Evolutionary conservation across 2,888 invertebrate genomes (phyloP).

Genomic region (Idaea dimidiata): DNA sequence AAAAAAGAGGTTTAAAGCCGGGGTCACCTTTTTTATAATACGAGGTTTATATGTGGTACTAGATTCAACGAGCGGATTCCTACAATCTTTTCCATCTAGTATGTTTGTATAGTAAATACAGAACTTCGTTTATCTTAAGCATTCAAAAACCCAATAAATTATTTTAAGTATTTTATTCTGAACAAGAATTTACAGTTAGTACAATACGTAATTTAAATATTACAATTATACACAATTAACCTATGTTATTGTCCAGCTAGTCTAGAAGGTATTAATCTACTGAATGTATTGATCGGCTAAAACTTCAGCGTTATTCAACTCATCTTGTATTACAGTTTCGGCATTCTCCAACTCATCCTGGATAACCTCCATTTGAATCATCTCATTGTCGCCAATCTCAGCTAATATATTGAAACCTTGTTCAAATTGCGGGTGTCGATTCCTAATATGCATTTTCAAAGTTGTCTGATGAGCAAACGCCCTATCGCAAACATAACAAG

Average conservation of each 20-base stretch:
- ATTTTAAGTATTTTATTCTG: no score
- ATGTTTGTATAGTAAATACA: no score
- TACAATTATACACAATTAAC: no score
- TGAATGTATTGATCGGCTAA: slow-evolving; percentile 5
- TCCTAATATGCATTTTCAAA: slow-evolving; percentile 55
- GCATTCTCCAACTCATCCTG: slow-evolving; percentile 48
- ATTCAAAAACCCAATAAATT: no score
- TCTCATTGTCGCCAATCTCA: slow-evolving; percentile 43
- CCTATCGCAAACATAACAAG: slow-evolving; percentile 77
- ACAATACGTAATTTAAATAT: no score
- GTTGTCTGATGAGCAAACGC: slow-evolving; percentile 71
- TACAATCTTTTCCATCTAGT: no score
- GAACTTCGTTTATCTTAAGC: no score
- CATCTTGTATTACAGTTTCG: slow-evolving; percentile 31
- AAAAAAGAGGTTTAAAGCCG: background rate
- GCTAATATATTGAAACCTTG: slow-evolving; percentile 31
- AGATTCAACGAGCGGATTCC: background rate
- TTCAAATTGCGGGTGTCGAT: slow-evolving; percentile 43
- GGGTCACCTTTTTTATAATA: background rate
- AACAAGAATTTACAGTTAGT: no score
- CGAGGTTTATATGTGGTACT: background rate
- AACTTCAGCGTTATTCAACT: slow-evolving; percentile 1
- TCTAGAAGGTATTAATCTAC: background rate
- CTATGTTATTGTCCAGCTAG: no score
- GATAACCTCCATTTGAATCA: slow-evolving; percentile 56